Percentiles rank a stretch among this genome's conserved stretches.
Evolutionary conservation across 2,113 vertebrate genomes (phyloP).

Genomic region (Pterophyllum scalare): DNA sequence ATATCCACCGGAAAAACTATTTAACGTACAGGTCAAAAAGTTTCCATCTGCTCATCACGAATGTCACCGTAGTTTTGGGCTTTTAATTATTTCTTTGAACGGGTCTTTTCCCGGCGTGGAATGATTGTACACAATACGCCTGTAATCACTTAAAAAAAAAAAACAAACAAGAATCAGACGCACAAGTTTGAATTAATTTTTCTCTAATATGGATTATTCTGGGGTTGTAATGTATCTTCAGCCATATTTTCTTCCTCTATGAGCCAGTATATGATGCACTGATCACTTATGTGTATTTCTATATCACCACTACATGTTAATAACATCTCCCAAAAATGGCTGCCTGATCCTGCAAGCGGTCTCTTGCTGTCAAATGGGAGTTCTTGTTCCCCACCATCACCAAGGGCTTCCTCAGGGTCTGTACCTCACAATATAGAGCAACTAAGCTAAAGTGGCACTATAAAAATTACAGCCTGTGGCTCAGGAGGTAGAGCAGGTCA

Average conservation of each 20-base stretch:
- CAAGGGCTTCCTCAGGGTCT: not conserved
- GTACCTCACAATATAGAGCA: not conserved
- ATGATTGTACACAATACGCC: not conserved
- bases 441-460: rapidly evolving
- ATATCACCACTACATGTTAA: too few species aligned
- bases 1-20: not conserved
- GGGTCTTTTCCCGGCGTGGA: not conserved
- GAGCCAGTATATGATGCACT: not conserved
- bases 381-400: not conserved
- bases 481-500: too few species aligned
- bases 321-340: not conserved
- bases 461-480: not conserved
- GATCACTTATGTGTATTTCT: too few species aligned
- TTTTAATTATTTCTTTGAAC: not conserved
- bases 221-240: not conserved
- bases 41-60: not conserved
- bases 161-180: not conserved
- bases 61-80: not conserved
- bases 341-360: not conserved
- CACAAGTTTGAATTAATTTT: not conserved
- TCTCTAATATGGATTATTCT: not conserved
- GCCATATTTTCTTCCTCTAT: not conserved
- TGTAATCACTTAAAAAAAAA: not conserved
- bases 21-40: not conserved
- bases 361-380: not conserved